phyloP scores from a whole-genome alignment of 1,140 invertebrate species.

The Neodiprion pinetum region DNA sequence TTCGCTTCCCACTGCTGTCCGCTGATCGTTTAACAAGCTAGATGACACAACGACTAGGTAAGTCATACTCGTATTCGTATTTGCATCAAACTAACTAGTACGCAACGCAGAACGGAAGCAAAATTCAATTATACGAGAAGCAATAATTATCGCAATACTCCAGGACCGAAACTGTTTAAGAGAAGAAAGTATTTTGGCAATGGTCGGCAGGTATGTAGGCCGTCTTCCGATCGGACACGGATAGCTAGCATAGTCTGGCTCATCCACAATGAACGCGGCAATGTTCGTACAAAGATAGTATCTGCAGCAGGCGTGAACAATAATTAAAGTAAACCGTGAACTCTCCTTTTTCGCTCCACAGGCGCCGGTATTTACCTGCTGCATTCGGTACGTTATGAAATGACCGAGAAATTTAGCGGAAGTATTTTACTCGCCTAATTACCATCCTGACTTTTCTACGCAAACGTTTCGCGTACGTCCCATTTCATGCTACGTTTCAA shows the following conservation, averaged over 20 bases:
- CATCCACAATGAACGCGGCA: neutral
- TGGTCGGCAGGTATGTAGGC: neutral
- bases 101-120: no score
- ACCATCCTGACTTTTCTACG: no score
- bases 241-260: neutral
- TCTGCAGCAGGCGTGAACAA: neutral
- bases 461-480: no score
- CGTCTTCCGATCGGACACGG: neutral
- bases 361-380: neutral
- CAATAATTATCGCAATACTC: neutral
- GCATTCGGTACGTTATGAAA: no score
- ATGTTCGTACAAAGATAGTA: neutral
- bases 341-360: conserved; percentile 2
- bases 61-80: no score
- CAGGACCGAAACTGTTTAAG: neutral
- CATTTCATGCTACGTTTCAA: no score
- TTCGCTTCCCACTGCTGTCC: no score
- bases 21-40: no score
- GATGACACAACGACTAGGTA: no score
- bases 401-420: no score
- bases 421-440: no score
- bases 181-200: conserved; percentile 7
- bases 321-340: neutral
- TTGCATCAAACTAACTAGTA: no score
- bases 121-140: neutral